Base-by-base conservation (phyloP, 2,797 vertebrate genomes). In the Lepidocolaptes lacrymiger region DNA sequence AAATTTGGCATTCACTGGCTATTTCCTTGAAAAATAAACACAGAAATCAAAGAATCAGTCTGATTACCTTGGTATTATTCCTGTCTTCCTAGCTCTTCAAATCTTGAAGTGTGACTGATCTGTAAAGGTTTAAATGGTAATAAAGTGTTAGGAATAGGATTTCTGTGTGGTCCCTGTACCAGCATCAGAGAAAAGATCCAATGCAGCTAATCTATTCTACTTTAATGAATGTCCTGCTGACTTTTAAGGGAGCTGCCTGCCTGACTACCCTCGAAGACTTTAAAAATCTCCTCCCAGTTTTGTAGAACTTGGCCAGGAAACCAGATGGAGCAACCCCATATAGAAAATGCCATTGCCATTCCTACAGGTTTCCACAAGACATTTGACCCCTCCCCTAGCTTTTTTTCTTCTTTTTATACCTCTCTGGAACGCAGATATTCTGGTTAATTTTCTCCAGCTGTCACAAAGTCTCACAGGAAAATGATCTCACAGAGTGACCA, bases 401-500 rank as follows among this genome's bases (percentile, higher is more conserved):
- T 88, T 63, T 89, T 73, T 93, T 96, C 75, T 91, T 93, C 91
- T 94, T 74, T 96, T 81, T 95, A 66, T 97, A 97, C 96, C 87
- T 92, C 95, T 92, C 91, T 97, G 97, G 97, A 98, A 98, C 98
- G 97, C 93, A 97, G 96, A 96, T 97, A 97, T 97, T 96, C 97
- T 96, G 93, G 94, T 95, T 96, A 96, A 97, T 97, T 97, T 96
- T 97, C 95, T 95, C 96, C 98, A 98, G 98, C 97, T 98, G 98
- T 97, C 94, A 95, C 95, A 93, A 83, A 87, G 67, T 94, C 91
- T 95, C 94, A 91, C 91, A 97, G 89, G 96, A 96, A 97, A 96
- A 95, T 96, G 96, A 95, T 96, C 97, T 96, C 3, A 54, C 77
- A 49, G 95, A 96, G 89, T 97, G 96, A 97, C 97, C 95, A 96